phyloP scores from a whole-genome alignment of 2,888 invertebrate species.

The Podabrus alpinus region DNA sequence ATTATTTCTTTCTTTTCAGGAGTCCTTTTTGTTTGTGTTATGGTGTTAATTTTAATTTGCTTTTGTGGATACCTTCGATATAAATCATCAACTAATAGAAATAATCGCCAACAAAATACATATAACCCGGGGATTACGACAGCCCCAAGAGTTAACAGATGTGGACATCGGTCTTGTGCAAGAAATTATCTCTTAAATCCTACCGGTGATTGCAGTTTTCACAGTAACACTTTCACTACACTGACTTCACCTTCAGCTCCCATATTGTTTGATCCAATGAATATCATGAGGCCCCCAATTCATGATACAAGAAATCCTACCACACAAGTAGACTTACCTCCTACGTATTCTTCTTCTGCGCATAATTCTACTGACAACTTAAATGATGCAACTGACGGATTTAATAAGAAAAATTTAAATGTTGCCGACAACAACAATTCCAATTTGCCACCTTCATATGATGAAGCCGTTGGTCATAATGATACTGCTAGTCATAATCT shows the following conservation, averaged over 20 bases:
- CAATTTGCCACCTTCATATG: neutral
- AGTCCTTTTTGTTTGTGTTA: neutral
- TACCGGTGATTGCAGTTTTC: neutral
- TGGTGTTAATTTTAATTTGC: neutral
- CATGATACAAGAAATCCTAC: neutral
- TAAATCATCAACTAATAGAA: neutral
- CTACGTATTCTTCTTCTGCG: neutral
- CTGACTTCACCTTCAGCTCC: neutral
- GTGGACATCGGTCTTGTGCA: neutral
- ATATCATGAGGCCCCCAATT: neutral
- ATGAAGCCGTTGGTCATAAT: neutral
- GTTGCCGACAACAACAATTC: neutral
- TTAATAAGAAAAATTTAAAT: neutral
- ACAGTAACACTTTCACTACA: neutral
- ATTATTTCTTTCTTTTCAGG: too few species aligned
- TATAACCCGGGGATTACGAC: neutral
- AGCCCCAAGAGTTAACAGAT: neutral
- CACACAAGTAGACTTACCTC: neutral
- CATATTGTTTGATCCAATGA: neutral
- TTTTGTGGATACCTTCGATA: neutral
- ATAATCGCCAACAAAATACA: too few species aligned
- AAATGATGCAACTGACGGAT: neutral
- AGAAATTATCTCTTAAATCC: neutral
- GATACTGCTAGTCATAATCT: neutral
- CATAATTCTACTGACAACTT: neutral